Conservation (phyloP, 2,113 vertebrate species). For the Podarcis cretensis region DNA sequence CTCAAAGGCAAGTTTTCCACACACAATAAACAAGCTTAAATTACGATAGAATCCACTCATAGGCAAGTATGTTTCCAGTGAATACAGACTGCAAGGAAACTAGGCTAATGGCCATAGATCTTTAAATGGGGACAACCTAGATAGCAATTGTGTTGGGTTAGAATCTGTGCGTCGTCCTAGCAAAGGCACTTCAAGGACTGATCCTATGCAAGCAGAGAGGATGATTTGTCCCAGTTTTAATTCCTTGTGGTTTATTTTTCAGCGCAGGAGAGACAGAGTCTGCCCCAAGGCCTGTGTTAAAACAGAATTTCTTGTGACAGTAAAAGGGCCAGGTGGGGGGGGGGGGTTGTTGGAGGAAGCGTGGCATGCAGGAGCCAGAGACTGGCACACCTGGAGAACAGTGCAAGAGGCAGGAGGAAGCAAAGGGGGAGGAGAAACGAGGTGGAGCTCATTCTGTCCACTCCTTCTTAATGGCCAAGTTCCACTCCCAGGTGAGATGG, state of each 20-base stretch:
- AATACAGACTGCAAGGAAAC: slow-evolving; percentile 47
- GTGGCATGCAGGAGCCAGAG: slow-evolving; percentile 1
- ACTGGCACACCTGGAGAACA: slow-evolving; percentile 56
- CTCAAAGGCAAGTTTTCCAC: slow-evolving; percentile 57
- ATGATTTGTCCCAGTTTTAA: slow-evolving; percentile 48
- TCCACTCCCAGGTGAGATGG: slow-evolving; percentile 88
- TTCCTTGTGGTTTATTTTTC: slow-evolving; percentile 48
- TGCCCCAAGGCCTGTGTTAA: slow-evolving; percentile 39
- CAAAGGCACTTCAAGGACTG: slow-evolving; percentile 73
- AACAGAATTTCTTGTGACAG: not conserved
- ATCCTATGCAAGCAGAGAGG: slow-evolving; percentile 32
- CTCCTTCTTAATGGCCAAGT: slow-evolving; percentile 85
- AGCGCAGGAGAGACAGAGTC: slow-evolving; percentile 61
- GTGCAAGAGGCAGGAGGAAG: slow-evolving; percentile 27
- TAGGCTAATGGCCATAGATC: slow-evolving; percentile 34
- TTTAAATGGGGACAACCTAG: slow-evolving; percentile 55
- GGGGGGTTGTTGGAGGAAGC: slow-evolving; percentile 27
- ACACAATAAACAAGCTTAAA: slow-evolving; percentile 45
- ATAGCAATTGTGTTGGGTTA: not conserved
- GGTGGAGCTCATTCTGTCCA: slow-evolving; percentile 78
- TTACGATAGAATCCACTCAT: slow-evolving; percentile 1
- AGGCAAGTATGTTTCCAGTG: slow-evolving; percentile 52
- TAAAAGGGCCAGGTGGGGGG: slow-evolving; percentile 17
- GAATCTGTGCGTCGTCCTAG: slow-evolving; percentile 55
- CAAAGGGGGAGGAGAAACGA: slow-evolving; percentile 21